Base-by-base conservation (phyloP, 2,113 vertebrate species). In the Ailuropoda melanoleuca region DNA sequence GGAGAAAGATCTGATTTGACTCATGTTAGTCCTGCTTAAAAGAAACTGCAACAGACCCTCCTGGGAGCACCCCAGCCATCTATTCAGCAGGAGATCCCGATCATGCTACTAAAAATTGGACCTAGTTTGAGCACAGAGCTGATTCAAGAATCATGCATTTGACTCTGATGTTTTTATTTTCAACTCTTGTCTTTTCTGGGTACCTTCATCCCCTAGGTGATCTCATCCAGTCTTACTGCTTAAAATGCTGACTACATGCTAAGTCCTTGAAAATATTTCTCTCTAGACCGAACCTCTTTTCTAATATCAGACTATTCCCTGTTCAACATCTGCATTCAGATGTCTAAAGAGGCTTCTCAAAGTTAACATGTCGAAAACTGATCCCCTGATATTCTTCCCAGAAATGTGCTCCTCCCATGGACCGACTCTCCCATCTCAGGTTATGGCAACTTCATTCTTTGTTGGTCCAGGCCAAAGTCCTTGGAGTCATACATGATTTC, bases 151-250 rank as follows among this genome's bases (percentile, higher is more conserved):
- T 83, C 12, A 72, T 66, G 43, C 15, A 87, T 77, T 92, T 94
- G 70, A 56, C 13, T 53, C 34, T 43, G n/a, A 93, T 87, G 48
- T 34, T 96, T 95, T 95, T 46, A 53, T 96, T 88, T 83, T 84
- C 14, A 50, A 39, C 13, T 74, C 83, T 91, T 95, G 24, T 62
- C 31, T 91, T 81, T 97, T 80, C n/a, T 53, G 84, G 23, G 34
- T 90, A 70, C 10, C 18, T 39, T 60, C 34, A 23, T 48, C 29
- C 18, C 34, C 56, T 90, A 68, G 26, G 60, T 64, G 55, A 84
- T 93, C 74, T 66, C 68, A 60, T 66, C 56, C 43, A 66, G 4
- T 80, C 11, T 60, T 43, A 43, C 26, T 93, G 60, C 53, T 92
- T 78, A 91, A 88, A 48, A 37, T 85, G 37, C 3, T 6, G 74